A percentile compares a stretch with the other conserved stretches of the same genome.
phyloP scores from a whole-genome alignment of 2,113 vertebrate species.

The Phaethornis superciliosus region DNA sequence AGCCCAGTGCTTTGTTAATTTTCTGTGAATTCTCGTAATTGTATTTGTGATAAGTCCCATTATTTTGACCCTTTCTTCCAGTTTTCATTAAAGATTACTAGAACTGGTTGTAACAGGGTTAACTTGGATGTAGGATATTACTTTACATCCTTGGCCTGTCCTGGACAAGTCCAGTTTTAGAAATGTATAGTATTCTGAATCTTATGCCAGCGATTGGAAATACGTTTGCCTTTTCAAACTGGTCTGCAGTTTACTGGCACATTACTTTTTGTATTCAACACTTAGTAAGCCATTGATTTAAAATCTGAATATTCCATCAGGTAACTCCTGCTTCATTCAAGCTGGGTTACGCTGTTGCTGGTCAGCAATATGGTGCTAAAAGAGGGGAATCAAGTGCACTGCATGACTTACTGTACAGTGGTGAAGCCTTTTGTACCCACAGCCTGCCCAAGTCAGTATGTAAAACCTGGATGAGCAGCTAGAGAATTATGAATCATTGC shows the following conservation, averaged over 20 bases:
- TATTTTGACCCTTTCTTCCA: not conserved
- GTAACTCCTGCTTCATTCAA: not conserved
- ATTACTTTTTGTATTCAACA: not conserved
- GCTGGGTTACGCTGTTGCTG: not conserved
- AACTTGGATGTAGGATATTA: not conserved
- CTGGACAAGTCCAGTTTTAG: not conserved
- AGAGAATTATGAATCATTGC: conserved; percentile 13
- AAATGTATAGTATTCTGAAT: not conserved
- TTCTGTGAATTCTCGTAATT: not conserved
- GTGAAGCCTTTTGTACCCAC: not conserved
- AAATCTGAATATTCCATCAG: not conserved
- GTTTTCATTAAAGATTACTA: not conserved
- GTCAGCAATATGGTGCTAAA: not conserved
- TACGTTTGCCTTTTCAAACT: not conserved
- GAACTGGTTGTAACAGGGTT: not conserved
- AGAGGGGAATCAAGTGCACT: not conserved
- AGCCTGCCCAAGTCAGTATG: not conserved
- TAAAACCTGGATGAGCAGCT: conserved; percentile 12
- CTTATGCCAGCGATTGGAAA: not conserved
- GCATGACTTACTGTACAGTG: not conserved
- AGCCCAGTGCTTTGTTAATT: not conserved
- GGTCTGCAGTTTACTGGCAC: not conserved
- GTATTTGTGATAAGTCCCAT: not conserved
- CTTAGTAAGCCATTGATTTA: not conserved
- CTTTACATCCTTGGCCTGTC: not conserved